Percentiles rank a stretch among this genome's conserved stretches.
phyloP scores from a whole-genome alignment of 2,888 invertebrate genomes.

The Drosophila demipolita region DNA sequence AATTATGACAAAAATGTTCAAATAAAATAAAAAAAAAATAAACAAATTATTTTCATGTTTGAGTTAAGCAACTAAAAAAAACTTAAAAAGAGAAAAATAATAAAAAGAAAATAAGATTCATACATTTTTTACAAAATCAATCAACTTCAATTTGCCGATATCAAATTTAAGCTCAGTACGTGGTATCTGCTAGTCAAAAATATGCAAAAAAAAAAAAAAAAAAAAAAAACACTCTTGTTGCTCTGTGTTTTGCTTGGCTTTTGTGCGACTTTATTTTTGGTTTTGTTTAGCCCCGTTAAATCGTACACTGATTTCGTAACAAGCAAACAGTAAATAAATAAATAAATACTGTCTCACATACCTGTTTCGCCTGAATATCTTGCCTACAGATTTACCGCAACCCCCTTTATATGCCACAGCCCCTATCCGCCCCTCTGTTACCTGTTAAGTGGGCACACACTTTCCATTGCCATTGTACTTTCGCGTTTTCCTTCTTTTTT shows the following conservation, averaged over 20 bases:
- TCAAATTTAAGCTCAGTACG: not conserved
- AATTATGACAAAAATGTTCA: not conserved
- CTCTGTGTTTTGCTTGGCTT: constrained; percentile 25
- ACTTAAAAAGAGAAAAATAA: not conserved
- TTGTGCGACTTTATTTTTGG: constrained; percentile 37
- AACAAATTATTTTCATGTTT: no score
- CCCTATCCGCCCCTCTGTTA: not conserved
- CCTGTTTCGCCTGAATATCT: constrained; percentile 49
- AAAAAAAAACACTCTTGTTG: not conserved
- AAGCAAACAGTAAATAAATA: constrained; percentile 56
- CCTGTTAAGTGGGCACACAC: constrained; percentile 11
- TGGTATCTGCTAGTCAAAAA: not conserved
- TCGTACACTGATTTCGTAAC: constrained; percentile 62
- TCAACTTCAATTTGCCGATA: not conserved
- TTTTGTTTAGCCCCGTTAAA: constrained; percentile 14
- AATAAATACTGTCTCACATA: constrained; percentile 49
- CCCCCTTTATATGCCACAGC: not conserved
- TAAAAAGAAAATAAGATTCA: not conserved
- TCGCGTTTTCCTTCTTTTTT: not conserved
- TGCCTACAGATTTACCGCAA: constrained; percentile 17
- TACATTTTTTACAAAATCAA: not conserved
- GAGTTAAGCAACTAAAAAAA: not conserved
- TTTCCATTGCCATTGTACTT: constrained; percentile 18
- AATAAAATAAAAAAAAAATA: no score
- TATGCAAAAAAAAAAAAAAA: not conserved